These are phyloP conservation scores for Rhamphomyia laevipes DNA, from an alignment of 2,888 invertebrate genomes.

Conservation along the genomic window DNA sequence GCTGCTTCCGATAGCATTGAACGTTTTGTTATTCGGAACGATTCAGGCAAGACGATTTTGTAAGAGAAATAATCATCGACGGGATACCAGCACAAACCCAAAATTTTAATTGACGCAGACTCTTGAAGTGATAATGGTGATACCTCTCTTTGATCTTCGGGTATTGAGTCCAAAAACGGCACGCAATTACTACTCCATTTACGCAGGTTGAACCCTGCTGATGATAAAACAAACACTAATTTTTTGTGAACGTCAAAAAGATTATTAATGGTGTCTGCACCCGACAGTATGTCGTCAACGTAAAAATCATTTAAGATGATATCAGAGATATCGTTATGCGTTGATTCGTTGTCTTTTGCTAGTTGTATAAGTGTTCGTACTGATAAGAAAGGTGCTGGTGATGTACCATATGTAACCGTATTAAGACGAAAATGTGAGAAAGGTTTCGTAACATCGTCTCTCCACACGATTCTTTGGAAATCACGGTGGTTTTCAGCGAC, in stretches of 20 bases:
- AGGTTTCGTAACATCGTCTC: conserved; percentile 2
- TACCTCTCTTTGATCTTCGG: too few species aligned
- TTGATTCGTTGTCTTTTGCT: conserved; percentile 6
- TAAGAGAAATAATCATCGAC: too few species aligned
- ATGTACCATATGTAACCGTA: conserved; percentile 14
- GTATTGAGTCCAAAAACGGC: neutral
- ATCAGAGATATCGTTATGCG: conserved; percentile 9
- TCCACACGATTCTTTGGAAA: conserved; percentile 13
- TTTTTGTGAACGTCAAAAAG: neutral
- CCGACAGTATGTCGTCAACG: conserved; percentile 14
- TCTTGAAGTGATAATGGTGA: too few species aligned
- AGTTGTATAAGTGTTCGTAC: conserved; percentile 12
- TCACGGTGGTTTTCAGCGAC: conserved; percentile 5
- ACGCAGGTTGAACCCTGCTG: neutral
- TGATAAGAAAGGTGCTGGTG: conserved; percentile 12
- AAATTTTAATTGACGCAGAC: too few species aligned
- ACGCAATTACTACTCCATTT: conserved; percentile 8
- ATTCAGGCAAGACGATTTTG: neutral
- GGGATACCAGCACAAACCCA: too few species aligned
- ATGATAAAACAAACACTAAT: too few species aligned
- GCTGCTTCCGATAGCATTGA: neutral
- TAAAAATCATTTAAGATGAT: conserved; percentile 13
- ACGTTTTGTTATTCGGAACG: neutral
- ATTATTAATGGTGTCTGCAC: conserved; percentile 4
- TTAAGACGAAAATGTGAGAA: conserved; percentile 11